Conservation (phyloP, 2,888 invertebrate species). For the Rhorus exstirpatorius region DNA sequence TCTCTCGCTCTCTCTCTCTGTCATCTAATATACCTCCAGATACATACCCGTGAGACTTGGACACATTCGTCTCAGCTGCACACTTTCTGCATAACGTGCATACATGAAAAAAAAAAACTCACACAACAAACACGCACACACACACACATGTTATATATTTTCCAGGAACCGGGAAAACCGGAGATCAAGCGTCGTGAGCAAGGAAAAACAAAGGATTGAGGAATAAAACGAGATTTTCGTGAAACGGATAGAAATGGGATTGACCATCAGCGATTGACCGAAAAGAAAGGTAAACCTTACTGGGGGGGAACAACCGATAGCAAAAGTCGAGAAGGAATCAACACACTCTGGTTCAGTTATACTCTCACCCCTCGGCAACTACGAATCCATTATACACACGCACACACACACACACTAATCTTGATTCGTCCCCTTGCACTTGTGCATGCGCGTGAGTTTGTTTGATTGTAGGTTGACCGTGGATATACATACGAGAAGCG, state of each 20-base stretch:
- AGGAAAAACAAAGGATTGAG: slow-evolving; percentile 37
- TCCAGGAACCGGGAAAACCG: no score
- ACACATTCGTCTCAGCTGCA: slow-evolving; percentile 54
- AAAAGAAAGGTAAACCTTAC: slow-evolving; percentile 20
- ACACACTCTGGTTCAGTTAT: slow-evolving; percentile 14
- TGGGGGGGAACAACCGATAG: not conserved
- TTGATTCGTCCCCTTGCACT: slow-evolving; percentile 3
- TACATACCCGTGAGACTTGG: slow-evolving; percentile 53
- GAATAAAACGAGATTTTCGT: slow-evolving; percentile 2
- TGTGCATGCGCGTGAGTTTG: not conserved
- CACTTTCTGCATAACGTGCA: not conserved
- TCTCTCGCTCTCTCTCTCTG: no score
- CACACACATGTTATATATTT: not conserved
- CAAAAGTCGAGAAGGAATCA: slow-evolving; percentile 35
- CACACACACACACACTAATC: not conserved
- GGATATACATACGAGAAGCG: slow-evolving; percentile 4
- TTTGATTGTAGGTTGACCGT: slow-evolving; percentile 51
- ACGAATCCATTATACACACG: slow-evolving; percentile 24
- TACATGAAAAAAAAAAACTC: not conserved
- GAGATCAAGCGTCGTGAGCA: not conserved
- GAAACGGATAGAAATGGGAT: not conserved
- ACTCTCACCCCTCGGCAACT: slow-evolving; percentile 22
- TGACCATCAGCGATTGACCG: slow-evolving; percentile 5
- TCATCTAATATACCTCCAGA: slow-evolving; percentile 47
- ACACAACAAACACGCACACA: not conserved